Conservation (phyloP, 2,113 vertebrate species). For the Syngnathoides biaculeatus region DNA sequence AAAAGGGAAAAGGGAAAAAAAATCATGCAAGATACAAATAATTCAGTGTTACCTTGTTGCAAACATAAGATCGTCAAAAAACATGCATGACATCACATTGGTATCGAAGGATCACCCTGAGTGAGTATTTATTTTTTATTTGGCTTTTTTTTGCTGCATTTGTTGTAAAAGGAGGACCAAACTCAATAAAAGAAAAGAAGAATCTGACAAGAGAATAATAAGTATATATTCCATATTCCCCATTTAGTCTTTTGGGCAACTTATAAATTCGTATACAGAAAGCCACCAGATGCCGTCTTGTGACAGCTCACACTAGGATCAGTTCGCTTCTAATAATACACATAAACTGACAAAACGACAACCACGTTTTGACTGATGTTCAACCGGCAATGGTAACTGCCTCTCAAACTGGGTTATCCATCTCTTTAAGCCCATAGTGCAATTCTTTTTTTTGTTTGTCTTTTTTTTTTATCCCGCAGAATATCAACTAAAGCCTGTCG, state of each 20-base stretch:
- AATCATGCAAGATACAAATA: not conserved
- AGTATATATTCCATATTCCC: too few relatives aligned
- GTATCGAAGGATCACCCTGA: too few relatives aligned
- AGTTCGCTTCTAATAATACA: not conserved
- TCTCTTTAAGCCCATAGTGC: conserved; percentile 16
- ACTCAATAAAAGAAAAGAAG: too few relatives aligned
- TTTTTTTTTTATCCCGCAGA: conserved; percentile 2
- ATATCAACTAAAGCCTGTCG: conserved; percentile 22
- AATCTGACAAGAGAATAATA: too few relatives aligned
- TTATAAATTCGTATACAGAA: not conserved
- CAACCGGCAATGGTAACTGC: not conserved
- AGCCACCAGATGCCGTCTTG: not conserved
- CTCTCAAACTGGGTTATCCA: conserved; percentile 35
- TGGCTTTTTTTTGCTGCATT: too few relatives aligned
- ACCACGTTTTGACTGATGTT: not conserved
- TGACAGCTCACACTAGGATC: too few relatives aligned
- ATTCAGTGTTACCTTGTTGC: too few relatives aligned
- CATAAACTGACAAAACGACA: conserved; percentile 9
- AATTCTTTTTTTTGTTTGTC: too few relatives aligned
- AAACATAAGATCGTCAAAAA: too few relatives aligned
- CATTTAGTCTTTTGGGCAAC: not conserved
- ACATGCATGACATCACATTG: too few relatives aligned
- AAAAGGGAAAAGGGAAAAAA: not conserved
- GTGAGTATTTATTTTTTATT: too few relatives aligned
- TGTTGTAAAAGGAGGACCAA: too few relatives aligned